Conservation (phyloP, 2,888 invertebrate species). For the Andrena praecox region DNA sequence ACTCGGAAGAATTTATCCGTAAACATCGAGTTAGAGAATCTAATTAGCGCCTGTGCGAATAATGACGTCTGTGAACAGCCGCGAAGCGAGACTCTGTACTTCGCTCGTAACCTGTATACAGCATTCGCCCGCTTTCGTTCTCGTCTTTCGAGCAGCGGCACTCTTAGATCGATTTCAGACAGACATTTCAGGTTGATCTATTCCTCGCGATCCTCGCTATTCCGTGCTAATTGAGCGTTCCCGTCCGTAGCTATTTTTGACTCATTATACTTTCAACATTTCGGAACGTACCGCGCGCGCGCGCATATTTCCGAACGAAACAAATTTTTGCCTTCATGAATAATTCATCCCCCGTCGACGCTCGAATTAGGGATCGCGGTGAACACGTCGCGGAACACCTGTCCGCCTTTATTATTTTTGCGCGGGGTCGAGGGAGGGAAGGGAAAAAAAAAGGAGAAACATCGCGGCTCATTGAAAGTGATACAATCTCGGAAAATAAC, state of each 20-base stretch:
- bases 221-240: conserved; percentile 22
- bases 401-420: conserved; percentile 54
- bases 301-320: conserved; percentile 48
- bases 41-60: background rate
- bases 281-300: conserved; percentile 13
- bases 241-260: conserved; percentile 50
- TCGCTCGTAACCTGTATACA: background rate
- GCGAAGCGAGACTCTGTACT: background rate
- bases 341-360: conserved; percentile 48
- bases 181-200: no score
- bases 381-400: conserved; percentile 29
- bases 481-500: conserved; percentile 75
- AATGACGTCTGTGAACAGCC: background rate
- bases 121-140: background rate
- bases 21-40: background rate
- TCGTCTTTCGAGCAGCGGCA: conserved; percentile 15
- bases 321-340: conserved; percentile 54
- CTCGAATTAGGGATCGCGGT: conserved; percentile 54
- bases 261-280: conserved; percentile 54
- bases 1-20: background rate
- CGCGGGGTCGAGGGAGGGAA: background rate
- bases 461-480: conserved; percentile 66
- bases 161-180: background rate
- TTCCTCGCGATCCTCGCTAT: background rate
- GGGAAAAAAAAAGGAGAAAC: conserved; percentile 39